These are phyloP conservation scores for Engraulis encrasicolus DNA, from an alignment of 2,113 vertebrate species.

Conservation along the genomic window DNA sequence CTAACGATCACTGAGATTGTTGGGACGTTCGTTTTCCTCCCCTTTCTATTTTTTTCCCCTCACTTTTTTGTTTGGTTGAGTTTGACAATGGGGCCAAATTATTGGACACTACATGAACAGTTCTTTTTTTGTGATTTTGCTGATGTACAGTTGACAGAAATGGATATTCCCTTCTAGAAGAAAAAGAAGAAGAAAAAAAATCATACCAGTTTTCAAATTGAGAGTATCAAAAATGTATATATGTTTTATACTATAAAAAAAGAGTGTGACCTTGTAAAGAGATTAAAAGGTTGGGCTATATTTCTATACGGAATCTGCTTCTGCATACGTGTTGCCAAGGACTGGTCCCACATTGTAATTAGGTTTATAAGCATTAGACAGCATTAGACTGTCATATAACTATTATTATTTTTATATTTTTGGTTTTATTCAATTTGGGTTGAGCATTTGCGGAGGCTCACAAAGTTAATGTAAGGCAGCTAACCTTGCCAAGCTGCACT, in stretches of 20 bases:
- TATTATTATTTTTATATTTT: not conserved
- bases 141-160: not conserved
- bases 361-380: slow-evolving; percentile 8
- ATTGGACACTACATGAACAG: slow-evolving; percentile 39
- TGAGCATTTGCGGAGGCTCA: not conserved
- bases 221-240: not conserved
- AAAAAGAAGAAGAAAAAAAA: not conserved
- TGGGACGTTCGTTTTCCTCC: not conserved
- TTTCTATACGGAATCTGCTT: slow-evolving; percentile 7
- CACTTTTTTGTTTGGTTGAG: not conserved
- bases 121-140: not conserved
- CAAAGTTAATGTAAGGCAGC: not conserved
- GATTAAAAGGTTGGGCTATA: slow-evolving; percentile 9
- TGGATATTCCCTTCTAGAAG: not conserved
- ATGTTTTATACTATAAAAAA: not conserved
- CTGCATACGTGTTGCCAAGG: slow-evolving; percentile 1
- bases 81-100: slow-evolving; percentile 39
- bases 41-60: not conserved
- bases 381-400: not conserved
- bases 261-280: not conserved
- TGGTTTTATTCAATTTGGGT: not conserved
- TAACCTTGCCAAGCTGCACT: not conserved
- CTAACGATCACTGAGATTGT: slow-evolving; percentile 67
- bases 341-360: not conserved
- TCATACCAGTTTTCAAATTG: not conserved